Evolutionary conservation across 2,113 vertebrate genomes (phyloP).

Genomic region (Marmota monax): DNA sequence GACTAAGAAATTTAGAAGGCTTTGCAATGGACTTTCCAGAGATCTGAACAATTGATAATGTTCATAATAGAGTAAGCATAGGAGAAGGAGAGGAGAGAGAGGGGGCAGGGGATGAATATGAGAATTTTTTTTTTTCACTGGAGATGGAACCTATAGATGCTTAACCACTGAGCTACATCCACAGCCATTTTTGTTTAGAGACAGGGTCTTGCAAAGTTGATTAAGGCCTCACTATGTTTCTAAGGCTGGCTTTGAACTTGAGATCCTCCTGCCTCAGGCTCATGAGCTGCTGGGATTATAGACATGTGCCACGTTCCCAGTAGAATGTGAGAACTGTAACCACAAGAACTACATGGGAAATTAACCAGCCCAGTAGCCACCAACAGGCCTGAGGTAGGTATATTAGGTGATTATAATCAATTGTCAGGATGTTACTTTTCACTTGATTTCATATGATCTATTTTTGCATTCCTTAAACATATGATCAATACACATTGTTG

Average conservation of each 20-base stretch:
- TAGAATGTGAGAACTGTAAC: not conserved
- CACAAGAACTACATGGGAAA: not conserved
- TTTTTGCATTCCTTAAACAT: slow-evolving; percentile 2
- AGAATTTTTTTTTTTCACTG: too few relatives aligned
- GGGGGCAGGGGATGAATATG: not conserved
- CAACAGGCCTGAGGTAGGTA: not conserved
- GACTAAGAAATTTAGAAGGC: not conserved
- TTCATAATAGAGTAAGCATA: not conserved
- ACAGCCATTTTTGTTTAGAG: too few relatives aligned
- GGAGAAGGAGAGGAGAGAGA: not conserved
- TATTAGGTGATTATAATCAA: not conserved
- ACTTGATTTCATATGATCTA: not conserved
- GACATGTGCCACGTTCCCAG: too few relatives aligned
- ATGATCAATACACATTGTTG: not conserved
- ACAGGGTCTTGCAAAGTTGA: too few relatives aligned
- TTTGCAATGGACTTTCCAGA: not conserved
- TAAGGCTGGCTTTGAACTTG: too few relatives aligned
- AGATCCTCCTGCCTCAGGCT: too few relatives aligned
- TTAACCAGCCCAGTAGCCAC: not conserved
- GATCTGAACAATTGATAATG: not conserved
- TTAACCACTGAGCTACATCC: too few relatives aligned
- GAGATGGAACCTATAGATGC: too few relatives aligned
- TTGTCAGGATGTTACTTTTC: not conserved
- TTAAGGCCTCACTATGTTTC: too few relatives aligned
- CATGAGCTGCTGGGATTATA: too few relatives aligned